A percentile compares a stretch with the other conserved stretches of the same genome.
Conservation (phyloP, 2,797 vertebrate genomes). For the Adrianichthys oophorus region DNA sequence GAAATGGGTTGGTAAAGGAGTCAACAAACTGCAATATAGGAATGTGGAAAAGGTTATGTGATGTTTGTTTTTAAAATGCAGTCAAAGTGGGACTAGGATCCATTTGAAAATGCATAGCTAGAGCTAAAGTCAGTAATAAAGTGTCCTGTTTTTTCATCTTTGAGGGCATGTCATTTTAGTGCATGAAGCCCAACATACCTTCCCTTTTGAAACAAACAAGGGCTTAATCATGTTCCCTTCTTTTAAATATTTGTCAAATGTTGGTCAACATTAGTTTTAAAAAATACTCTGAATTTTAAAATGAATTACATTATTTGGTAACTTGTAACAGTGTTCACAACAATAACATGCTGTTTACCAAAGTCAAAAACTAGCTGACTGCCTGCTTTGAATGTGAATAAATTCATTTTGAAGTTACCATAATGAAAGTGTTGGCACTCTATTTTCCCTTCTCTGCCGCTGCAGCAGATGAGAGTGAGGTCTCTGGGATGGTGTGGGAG, state of each 20-base stretch:
- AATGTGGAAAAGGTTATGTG: conserved; percentile 69
- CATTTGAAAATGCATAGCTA: conserved; percentile 2
- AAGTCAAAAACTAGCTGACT: conserved; percentile 58
- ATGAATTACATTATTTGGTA: conserved; percentile 7
- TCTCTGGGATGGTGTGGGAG: conserved; percentile 81
- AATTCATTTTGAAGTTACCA: conserved; percentile 77
- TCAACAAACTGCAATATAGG: conserved; percentile 61
- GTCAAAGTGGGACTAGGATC: conserved; percentile 43
- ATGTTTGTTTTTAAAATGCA: conserved; percentile 51
- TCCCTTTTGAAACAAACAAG: not conserved
- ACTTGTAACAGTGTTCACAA: conserved; percentile 27
- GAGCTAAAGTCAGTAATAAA: not conserved
- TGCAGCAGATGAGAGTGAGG: conserved; percentile 79
- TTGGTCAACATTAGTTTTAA: not conserved
- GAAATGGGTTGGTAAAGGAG: conserved; percentile 60
- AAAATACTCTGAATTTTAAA: not conserved
- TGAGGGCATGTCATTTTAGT: not conserved
- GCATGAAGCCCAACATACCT: not conserved
- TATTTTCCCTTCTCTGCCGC: conserved; percentile 61
- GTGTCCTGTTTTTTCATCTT: not conserved
- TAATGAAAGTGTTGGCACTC: conserved; percentile 77
- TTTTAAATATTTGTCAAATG: not conserved
- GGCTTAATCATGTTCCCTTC: not conserved
- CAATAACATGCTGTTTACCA: conserved; percentile 58
- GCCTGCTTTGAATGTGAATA: conserved; percentile 68